phyloP scores from a whole-genome alignment of 2,797 vertebrate genomes.

The Clarias platycephalus region DNA sequence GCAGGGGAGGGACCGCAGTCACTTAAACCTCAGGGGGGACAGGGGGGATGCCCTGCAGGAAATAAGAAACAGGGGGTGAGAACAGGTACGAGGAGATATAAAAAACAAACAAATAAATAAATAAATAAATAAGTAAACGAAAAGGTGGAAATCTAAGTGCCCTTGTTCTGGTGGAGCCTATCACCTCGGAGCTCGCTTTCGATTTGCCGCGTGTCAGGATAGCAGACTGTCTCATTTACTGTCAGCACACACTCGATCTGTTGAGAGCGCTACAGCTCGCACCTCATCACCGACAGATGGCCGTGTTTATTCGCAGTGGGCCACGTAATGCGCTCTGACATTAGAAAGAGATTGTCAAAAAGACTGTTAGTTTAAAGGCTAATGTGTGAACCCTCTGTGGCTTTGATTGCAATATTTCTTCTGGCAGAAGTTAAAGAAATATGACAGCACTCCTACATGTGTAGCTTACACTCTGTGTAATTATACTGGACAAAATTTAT shows the following conservation, averaged over 20 bases:
- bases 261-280: constrained; percentile 21
- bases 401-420: not conserved
- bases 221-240: constrained; percentile 35
- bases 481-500: not conserved
- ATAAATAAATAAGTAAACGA: constrained; percentile 1
- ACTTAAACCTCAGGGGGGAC: constrained; percentile 33
- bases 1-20: constrained; percentile 58
- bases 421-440: constrained; percentile 61
- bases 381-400: constrained; percentile 2
- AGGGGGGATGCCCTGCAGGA: constrained; percentile 50
- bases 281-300: constrained; percentile 49
- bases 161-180: constrained; percentile 42
- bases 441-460: constrained; percentile 40
- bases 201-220: constrained; percentile 39
- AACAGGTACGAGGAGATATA: constrained; percentile 4
- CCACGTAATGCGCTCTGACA: constrained; percentile 38
- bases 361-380: constrained; percentile 34
- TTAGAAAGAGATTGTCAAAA: constrained; percentile 37
- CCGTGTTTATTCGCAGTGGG: constrained; percentile 38
- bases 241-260: constrained; percentile 13
- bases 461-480: not conserved
- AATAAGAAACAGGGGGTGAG: constrained; percentile 32
- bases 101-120: constrained; percentile 6
- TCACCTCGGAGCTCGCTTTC: constrained; percentile 41
- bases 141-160: constrained; percentile 17